Conservation (phyloP, 92 coral and sea anemone species). For the Parazoanthus atlanticus region DNA sequence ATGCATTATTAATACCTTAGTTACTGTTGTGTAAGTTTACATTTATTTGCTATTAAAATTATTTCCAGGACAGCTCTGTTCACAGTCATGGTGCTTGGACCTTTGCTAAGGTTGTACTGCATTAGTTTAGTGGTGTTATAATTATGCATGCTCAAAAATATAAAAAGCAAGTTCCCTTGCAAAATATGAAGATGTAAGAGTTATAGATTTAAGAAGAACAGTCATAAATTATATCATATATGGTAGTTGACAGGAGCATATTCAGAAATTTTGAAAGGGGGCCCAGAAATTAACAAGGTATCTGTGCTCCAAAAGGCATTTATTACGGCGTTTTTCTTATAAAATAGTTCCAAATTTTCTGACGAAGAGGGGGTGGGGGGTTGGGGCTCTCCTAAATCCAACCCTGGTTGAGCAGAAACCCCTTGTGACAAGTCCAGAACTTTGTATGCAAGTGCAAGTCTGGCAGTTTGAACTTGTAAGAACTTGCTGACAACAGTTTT, state of each 20-base stretch:
- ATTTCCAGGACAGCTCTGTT: too few relatives aligned
- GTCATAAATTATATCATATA: not conserved
- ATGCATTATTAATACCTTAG: too few relatives aligned
- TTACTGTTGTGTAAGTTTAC: too few relatives aligned
- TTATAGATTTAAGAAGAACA: not conserved
- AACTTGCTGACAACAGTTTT: constrained; percentile 11
- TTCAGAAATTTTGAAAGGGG: too few relatives aligned
- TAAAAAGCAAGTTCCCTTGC: not conserved
- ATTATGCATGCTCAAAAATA: not conserved
- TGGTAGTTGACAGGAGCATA: not conserved
- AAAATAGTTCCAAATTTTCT: too few relatives aligned
- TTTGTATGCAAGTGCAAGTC: too few relatives aligned
- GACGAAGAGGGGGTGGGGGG: too few relatives aligned
- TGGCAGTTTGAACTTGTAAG: not conserved
- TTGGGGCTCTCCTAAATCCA: too few relatives aligned
- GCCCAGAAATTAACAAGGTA: too few relatives aligned
- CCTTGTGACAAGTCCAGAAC: not conserved
- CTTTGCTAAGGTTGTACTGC: not conserved
- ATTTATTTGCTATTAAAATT: too few relatives aligned
- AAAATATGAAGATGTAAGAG: not conserved
- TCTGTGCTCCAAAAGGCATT: too few relatives aligned
- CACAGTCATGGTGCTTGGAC: not conserved
- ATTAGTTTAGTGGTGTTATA: not conserved
- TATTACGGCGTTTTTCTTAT: too few relatives aligned
- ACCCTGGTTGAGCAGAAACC: not conserved